Evolutionary conservation across 2,888 invertebrate species (phyloP).

Genomic region (Pelosia muscerda): DNA sequence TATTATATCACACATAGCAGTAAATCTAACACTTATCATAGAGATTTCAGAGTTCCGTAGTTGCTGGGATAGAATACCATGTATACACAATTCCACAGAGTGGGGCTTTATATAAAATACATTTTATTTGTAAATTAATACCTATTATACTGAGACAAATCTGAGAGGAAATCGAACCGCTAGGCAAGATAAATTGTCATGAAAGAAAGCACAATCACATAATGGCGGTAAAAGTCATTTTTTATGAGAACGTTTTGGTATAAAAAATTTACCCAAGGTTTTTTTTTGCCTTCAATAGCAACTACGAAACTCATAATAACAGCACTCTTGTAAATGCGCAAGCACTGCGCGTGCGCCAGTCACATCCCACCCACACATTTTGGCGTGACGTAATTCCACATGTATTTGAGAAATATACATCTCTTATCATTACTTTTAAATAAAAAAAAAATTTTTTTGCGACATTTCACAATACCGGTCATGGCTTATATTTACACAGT

Average conservation of each 20-base stretch:
- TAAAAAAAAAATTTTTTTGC: neutral
- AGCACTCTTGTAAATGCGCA: neutral
- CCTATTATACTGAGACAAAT: too few species aligned
- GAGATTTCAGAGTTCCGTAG: conserved; percentile 26
- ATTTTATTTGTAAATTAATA: neutral
- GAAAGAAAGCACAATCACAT: neutral
- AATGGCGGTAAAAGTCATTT: neutral
- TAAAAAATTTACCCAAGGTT: neutral
- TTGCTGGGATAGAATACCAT: neutral
- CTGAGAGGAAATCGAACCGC: too few species aligned
- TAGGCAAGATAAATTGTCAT: too few species aligned
- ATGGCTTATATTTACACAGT: conserved; percentile 12
- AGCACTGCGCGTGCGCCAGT: conserved; percentile 12
- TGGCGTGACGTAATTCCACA: conserved; percentile 8
- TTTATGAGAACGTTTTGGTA: neutral
- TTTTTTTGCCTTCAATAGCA: neutral
- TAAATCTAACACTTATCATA: conserved; percentile 44
- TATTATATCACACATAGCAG: conserved; percentile 55
- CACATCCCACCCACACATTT: conserved; percentile 7
- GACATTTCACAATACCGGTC: conserved; percentile 1
- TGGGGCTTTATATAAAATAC: neutral
- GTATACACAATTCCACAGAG: too few species aligned
- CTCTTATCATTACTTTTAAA: neutral
- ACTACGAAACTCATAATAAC: conserved; percentile 6
- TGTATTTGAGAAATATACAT: conserved; percentile 11